A percentile compares a stretch with the other conserved stretches of the same genome.
Conservation (phyloP, 2,113 vertebrate species). For the Chlamydotis undulata region DNA sequence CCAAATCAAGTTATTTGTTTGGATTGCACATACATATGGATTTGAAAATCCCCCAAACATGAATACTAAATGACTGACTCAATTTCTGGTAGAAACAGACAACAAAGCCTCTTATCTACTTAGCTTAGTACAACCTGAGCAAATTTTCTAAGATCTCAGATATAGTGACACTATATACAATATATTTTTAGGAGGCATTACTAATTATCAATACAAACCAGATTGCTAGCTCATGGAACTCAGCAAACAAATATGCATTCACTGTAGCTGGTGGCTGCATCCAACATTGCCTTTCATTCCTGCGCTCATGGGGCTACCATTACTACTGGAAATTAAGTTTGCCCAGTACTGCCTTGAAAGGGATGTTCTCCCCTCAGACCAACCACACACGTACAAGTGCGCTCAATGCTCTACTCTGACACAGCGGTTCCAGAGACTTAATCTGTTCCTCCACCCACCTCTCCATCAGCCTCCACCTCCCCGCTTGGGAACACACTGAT, state of each 20-base stretch:
- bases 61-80: not conserved
- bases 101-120: not conserved
- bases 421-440: fast-evolving
- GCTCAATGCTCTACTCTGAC: not conserved
- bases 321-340: not conserved
- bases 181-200: not conserved
- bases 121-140: not conserved
- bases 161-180: not conserved
- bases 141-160: not conserved
- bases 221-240: not conserved
- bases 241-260: not conserved
- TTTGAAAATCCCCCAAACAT: not conserved
- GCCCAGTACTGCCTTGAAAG: not conserved
- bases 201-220: not conserved
- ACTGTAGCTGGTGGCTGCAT: not conserved
- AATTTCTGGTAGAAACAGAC: not conserved
- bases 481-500: not conserved
- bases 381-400: fast-evolving
- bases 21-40: not conserved
- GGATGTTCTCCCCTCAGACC: fast-evolving
- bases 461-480: not conserved
- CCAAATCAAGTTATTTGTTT: not conserved
- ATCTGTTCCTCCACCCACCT: not conserved
- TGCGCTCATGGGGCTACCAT: fast-evolving
- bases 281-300: not conserved